Conservation (phyloP, 1,140 invertebrate genomes). For the Liolophura sinensis region DNA sequence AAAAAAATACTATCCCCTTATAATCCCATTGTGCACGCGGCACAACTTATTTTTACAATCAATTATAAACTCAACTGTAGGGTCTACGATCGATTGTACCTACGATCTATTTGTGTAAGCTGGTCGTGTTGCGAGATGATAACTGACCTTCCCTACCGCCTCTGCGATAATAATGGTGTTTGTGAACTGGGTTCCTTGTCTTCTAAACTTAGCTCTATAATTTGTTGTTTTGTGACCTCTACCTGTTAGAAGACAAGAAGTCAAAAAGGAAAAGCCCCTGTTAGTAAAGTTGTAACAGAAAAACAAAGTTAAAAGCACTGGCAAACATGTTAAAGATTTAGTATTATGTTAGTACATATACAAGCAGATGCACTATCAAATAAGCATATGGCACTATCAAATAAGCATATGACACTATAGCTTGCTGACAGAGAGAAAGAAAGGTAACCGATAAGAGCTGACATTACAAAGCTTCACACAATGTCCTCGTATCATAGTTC, state of each 20-base stretch:
- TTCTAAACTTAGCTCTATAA: slow-evolving; percentile 29
- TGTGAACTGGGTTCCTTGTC: slow-evolving; percentile 1
- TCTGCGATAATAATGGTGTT: not conserved
- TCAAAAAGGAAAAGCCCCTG: too few species aligned
- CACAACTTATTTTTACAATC: not conserved
- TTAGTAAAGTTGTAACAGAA: too few species aligned
- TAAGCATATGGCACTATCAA: not conserved
- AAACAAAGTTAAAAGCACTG: slow-evolving; percentile 2
- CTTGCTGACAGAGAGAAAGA: too few species aligned
- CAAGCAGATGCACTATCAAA: not conserved
- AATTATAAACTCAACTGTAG: not conserved
- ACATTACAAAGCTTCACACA: too few species aligned
- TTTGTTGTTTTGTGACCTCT: slow-evolving; percentile 33
- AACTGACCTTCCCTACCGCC: not conserved
- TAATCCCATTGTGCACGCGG: not conserved
- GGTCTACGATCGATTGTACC: not conserved
- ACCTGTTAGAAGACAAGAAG: slow-evolving; percentile 18
- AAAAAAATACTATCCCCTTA: too few species aligned
- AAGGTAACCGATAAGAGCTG: too few species aligned
- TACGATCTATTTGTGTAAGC: not conserved
- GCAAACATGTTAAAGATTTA: not conserved
- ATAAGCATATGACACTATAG: not conserved
- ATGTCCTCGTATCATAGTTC: too few species aligned
- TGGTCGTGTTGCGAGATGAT: not conserved
- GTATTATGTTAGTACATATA: not conserved